Percentiles rank a stretch among this genome's conserved stretches.
These are phyloP conservation scores for Mus spicilegus DNA, from an alignment of 2,113 vertebrate genomes.

Conservation along the genomic window DNA sequence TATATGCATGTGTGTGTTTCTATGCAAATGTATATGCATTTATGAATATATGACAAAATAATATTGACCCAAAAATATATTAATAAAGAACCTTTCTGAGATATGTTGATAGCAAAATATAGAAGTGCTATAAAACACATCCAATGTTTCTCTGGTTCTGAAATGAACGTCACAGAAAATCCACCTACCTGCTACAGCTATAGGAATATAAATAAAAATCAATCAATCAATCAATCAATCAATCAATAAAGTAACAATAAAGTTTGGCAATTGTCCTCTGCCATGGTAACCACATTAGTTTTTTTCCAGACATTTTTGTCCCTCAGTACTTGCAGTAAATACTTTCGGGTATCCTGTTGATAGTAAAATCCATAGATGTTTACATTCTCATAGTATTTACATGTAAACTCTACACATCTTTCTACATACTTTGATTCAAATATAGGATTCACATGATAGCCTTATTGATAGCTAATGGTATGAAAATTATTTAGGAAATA, in stretches of 20 bases:
- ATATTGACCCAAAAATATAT: not conserved
- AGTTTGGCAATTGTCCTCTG: not conserved
- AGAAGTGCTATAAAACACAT: not conserved
- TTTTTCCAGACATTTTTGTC: not conserved
- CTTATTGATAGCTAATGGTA: not conserved
- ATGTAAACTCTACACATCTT: not conserved
- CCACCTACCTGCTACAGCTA: not conserved
- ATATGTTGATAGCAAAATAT: not conserved
- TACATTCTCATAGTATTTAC: not conserved
- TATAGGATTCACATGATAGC: not conserved
- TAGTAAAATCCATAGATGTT: not conserved
- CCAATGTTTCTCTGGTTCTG: not conserved
- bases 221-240: too few relatives aligned
- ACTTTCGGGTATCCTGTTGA: not conserved
- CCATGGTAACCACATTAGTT: not conserved
- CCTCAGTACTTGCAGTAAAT: accelerated
- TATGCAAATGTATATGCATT: not conserved
- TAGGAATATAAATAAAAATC: too few relatives aligned
- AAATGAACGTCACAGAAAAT: not conserved
- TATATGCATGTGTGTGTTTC: not conserved
- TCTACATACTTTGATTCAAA: not conserved
- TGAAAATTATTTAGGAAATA: not conserved
- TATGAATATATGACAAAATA: not conserved
- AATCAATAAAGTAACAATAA: not conserved
- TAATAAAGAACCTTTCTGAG: not conserved